Base-by-base conservation (phyloP, 35 echinoderm and acorn worm species). In the Nesometra sesokonis region DNA sequence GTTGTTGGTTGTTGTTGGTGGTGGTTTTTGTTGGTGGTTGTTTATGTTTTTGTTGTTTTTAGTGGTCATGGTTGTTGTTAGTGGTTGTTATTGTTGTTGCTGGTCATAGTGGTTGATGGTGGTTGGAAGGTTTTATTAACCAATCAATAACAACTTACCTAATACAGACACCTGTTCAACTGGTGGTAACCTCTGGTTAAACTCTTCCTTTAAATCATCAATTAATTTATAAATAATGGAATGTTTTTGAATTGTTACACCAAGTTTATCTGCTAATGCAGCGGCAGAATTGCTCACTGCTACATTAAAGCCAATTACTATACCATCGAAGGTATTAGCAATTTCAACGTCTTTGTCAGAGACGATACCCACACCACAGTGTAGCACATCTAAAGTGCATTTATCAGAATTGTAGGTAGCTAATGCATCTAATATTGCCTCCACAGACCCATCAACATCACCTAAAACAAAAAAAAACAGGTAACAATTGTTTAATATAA, bases 401-500 rank as follows among this genome's bases (percentile, higher is more conserved):
- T 99, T 92, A 15, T 93, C 88, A 76, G 89, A 33, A 32, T 84
- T 46, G 33, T 99, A 99, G 4, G 96, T 94, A 36, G 89, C 84
- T 23, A 99, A 34, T 29, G 90, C 89, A 87, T 94, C 93, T 35
- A 99, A 78, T 38, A 99, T 93, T 34, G 96, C 96, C 37, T 99
- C 96, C 32, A 99, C 90, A 2, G 96, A 99, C 11, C 96, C 96
- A 79, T 99, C 96, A 15, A 99, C 96, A 94, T 99, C 96, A 84
- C 92, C 96, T 99, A 83, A n/a, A 83, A 34, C 32, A 84, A 77
- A 17, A 91, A 31, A 78, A 32, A 67, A 80, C 35, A 40, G 1
- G 40, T 35, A 11, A 17, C 13, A 43, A 11, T 43, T 40, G 35
- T 36, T 30, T 31, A 46, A 39, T 17, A 39, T 84, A 11, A 29